Evolutionary conservation across 1,140 invertebrate genomes (phyloP).

Genomic region (Diprion similis): DNA sequence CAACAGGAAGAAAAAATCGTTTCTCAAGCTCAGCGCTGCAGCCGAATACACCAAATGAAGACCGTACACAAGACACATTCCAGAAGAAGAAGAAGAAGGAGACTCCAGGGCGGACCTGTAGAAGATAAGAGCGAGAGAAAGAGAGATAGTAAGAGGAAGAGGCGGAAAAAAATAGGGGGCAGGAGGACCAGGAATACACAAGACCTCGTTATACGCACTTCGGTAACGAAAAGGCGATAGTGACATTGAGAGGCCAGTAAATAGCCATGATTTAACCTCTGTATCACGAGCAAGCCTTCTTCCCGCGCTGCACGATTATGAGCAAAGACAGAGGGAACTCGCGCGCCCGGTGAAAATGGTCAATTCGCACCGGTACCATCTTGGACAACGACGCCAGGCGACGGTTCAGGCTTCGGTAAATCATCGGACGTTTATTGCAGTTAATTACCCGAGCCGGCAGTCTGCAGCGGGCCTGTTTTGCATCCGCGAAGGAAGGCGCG

Average conservation of each 20-base stretch:
- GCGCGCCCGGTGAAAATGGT: slow-evolving; percentile 9
- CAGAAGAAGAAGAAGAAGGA: neutral
- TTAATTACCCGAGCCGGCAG: slow-evolving; percentile 47
- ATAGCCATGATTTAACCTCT: neutral
- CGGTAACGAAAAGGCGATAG: neutral
- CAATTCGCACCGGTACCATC: slow-evolving; percentile 12
- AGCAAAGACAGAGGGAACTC: slow-evolving; percentile 17
- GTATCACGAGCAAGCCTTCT: neutral
- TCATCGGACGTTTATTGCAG: slow-evolving; percentile 52
- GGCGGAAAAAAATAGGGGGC: slow-evolving; percentile 3
- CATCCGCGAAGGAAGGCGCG: slow-evolving; percentile 25
- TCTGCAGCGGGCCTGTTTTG: slow-evolving; percentile 37
- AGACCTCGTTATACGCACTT: neutral
- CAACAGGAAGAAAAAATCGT: too few relatives aligned
- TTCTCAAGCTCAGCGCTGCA: too few relatives aligned
- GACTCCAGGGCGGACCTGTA: neutral
- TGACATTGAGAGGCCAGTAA: neutral
- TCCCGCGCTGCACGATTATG: neutral
- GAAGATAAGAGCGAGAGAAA: neutral
- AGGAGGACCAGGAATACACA: neutral
- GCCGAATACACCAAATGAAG: neutral
- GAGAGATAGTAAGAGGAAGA: slow-evolving; percentile 15
- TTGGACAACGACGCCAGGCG: slow-evolving; percentile 12
- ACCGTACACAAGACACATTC: neutral
- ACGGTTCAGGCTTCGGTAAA: slow-evolving; percentile 39